These are phyloP conservation scores for Lissonota sp. DNA, from an alignment of 2,888 invertebrate species.

Conservation along the genomic window DNA sequence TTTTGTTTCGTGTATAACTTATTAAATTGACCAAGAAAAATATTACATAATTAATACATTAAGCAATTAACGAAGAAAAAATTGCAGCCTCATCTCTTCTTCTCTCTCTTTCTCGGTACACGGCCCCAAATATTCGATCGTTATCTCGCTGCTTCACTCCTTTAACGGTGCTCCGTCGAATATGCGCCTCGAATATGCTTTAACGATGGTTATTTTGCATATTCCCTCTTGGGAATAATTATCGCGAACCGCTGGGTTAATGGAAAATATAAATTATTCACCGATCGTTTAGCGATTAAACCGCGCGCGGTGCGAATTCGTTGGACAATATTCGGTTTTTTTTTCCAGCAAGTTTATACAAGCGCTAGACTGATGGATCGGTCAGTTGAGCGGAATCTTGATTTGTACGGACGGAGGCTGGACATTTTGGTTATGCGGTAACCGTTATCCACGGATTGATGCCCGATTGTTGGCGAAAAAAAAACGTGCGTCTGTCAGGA, in stretches of 20 bases:
- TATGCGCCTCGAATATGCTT: conserved; percentile 35
- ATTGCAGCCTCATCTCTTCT: too few species aligned
- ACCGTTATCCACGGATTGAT: conserved; percentile 7
- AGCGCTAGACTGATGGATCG: conserved; percentile 23
- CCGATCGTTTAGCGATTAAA: conserved; percentile 48
- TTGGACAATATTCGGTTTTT: conserved; percentile 5
- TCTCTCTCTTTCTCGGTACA: conserved; percentile 17
- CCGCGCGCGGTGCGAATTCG: conserved; percentile 22
- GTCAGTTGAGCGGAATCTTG: conserved; percentile 35
- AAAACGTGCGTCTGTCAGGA: neutral
- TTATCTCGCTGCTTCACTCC: conserved; percentile 2
- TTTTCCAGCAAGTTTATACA: conserved; percentile 2
- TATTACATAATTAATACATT: conserved; percentile 9
- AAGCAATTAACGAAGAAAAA: conserved; percentile 18
- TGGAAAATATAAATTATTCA: conserved; percentile 51
- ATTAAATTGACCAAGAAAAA: neutral
- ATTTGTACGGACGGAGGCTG: conserved; percentile 50
- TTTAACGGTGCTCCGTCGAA: conserved; percentile 8
- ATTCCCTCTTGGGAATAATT: conserved; percentile 52
- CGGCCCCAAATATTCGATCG: conserved; percentile 5
- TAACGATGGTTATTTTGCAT: conserved; percentile 26
- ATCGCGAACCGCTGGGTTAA: conserved; percentile 42
- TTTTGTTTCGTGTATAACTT: neutral
- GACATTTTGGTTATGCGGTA: conserved; percentile 10
- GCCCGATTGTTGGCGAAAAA: conserved; percentile 3